These are phyloP conservation scores for Fistularia tabacaria DNA, from an alignment of 2,797 vertebrate species.

Conservation along the genomic window DNA sequence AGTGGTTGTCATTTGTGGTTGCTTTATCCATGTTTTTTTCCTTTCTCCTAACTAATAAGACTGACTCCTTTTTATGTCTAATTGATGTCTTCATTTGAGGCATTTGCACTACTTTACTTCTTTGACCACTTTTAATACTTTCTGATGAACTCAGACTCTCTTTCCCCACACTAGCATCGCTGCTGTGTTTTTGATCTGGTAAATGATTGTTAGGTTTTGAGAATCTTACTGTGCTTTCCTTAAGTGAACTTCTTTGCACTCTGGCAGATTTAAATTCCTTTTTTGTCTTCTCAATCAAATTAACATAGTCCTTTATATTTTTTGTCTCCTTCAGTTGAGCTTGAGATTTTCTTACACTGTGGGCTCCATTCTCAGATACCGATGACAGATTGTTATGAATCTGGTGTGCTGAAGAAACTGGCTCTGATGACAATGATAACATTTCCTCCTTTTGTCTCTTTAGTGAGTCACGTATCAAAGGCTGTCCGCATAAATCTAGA, in stretches of 20 bases:
- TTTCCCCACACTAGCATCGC: conserved; percentile 39
- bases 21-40: conserved; percentile 36
- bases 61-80: conserved; percentile 30
- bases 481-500: conserved; percentile 59
- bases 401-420: conserved; percentile 26
- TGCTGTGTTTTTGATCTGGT: conserved; percentile 48
- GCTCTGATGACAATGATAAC: conserved; percentile 69
- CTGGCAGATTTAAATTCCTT: conserved; percentile 7
- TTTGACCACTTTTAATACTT: conserved; percentile 49
- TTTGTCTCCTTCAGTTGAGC: conserved; percentile 3
- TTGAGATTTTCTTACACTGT: conserved; percentile 13
- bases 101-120: conserved; percentile 32
- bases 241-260: conserved; percentile 42
- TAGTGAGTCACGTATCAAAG: conserved; percentile 49
- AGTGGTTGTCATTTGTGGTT: conserved; percentile 42
- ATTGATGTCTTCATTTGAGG: conserved; percentile 34
- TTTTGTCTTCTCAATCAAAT: conserved; percentile 18
- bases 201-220: conserved; percentile 40
- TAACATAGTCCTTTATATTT: conserved; percentile 9
- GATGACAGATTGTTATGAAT: conserved; percentile 37
- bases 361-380: conserved; percentile 22
- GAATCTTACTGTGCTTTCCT: conserved; percentile 14
- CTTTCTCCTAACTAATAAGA: conserved; percentile 31
- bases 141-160: conserved; percentile 52
- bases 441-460: conserved; percentile 64